phyloP scores from a whole-genome alignment of 2,797 vertebrate genomes.

The Labroides dimidiatus region DNA sequence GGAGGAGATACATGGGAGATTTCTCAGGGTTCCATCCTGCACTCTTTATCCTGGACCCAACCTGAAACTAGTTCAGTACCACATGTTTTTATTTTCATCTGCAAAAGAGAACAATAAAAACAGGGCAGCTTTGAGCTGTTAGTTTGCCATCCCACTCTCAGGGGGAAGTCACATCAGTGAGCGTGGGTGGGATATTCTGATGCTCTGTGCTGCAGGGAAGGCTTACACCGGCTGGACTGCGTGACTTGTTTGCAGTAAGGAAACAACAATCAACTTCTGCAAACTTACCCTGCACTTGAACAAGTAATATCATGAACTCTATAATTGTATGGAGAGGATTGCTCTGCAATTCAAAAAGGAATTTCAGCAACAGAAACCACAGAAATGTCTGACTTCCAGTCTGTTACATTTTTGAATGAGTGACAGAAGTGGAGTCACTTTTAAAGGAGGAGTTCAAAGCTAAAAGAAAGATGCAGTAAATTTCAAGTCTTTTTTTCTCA shows the following conservation, averaged over 20 bases:
- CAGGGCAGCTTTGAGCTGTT: slow-evolving; percentile 48
- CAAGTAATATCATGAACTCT: slow-evolving; percentile 15
- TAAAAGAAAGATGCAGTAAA: slow-evolving; percentile 4
- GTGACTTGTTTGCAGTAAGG: slow-evolving; percentile 53
- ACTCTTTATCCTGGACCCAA: slow-evolving; percentile 42
- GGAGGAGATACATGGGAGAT: slow-evolving; percentile 4
- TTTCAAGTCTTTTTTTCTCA: slow-evolving; percentile 4
- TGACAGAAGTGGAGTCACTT: slow-evolving; percentile 6
- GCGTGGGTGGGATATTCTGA: slow-evolving; percentile 44
- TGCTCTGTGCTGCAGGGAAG: slow-evolving; percentile 45
- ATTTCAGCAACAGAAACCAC: slow-evolving; percentile 14
- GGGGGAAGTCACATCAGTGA: slow-evolving; percentile 44
- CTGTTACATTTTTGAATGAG: slow-evolving; percentile 10
- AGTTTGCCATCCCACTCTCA: slow-evolving; percentile 52
- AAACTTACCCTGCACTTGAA: slow-evolving; percentile 14
- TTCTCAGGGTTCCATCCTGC: slow-evolving; percentile 16
- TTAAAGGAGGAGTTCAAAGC: slow-evolving; percentile 15
- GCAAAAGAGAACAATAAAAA: slow-evolving; percentile 56
- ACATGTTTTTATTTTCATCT: slow-evolving; percentile 67
- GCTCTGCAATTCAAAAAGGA: slow-evolving; percentile 5
- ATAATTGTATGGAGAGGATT: slow-evolving; percentile 10
- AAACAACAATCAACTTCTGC: slow-evolving; percentile 39
- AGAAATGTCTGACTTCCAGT: slow-evolving; percentile 16
- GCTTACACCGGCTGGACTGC: slow-evolving; percentile 33
- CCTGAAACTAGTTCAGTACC: slow-evolving; percentile 42